Conservation (phyloP, 2,888 invertebrate species). For the Eristalis arbustorum region DNA sequence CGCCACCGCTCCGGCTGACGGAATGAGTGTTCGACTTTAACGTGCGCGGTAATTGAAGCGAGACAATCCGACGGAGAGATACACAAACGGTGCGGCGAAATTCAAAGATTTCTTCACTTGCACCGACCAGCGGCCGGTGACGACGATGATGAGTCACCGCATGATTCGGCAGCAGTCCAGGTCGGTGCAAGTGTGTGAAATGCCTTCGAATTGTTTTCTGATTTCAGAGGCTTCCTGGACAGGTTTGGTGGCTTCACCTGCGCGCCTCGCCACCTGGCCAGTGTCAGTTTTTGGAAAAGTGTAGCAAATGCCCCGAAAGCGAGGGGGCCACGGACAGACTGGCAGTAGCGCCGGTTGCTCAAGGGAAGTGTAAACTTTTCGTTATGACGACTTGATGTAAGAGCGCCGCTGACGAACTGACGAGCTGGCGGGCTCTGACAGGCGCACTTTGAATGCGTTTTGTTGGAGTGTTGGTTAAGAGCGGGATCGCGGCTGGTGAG, state of each 20-base stretch:
- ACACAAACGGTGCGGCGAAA: background rate
- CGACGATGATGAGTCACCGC: background rate
- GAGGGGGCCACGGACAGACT: background rate
- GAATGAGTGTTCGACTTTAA: background rate
- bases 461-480: background rate
- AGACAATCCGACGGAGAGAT: background rate
- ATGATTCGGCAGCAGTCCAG: background rate
- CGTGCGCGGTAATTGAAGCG: constrained; percentile 51
- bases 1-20: background rate
- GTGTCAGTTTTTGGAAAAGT: constrained; percentile 1
- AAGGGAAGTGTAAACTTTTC: background rate
- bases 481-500: background rate
- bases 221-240: background rate
- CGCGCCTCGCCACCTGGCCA: background rate
- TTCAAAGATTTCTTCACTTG: constrained; percentile 16
- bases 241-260: constrained; percentile 14
- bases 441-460: background rate
- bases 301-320: too few relatives aligned
- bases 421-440: background rate
- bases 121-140: background rate
- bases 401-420: background rate
- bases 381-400: background rate
- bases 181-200: constrained; percentile 46
- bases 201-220: constrained; percentile 13
- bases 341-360: background rate